Percentiles rank a stretch among this genome's conserved stretches.
Evolutionary conservation across 2,888 invertebrate genomes (phyloP).

Genomic region (Drosophila niveifrons): DNA sequence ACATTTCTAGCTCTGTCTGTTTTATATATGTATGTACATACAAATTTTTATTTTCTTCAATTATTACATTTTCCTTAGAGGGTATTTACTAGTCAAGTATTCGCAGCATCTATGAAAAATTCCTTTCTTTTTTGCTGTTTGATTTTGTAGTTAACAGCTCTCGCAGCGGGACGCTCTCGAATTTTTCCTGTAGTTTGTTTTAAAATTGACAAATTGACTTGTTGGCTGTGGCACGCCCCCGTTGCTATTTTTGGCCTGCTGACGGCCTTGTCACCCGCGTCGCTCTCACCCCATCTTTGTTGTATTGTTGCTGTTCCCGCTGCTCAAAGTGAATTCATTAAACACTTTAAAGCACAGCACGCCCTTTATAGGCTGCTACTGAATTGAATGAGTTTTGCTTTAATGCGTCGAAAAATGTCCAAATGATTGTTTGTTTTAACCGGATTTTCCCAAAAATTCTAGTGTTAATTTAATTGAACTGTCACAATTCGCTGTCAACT

Average conservation of each 20-base stretch:
- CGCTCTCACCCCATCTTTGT: not conserved
- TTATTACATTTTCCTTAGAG: not conserved
- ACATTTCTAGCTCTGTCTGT: no score
- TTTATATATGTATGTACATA: no score
- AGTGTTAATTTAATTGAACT: slow-evolving; percentile 23
- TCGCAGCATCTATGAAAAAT: not conserved
- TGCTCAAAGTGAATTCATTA: slow-evolving; percentile 64
- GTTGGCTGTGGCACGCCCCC: slow-evolving; percentile 55
- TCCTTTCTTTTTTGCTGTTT: slow-evolving; percentile 14
- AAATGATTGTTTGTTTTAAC: slow-evolving; percentile 46
- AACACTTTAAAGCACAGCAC: slow-evolving; percentile 56
- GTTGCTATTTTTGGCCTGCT: slow-evolving; percentile 48
- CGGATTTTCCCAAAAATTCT: slow-evolving; percentile 23
- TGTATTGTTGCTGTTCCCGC: not conserved
- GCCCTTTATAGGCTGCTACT: slow-evolving; percentile 1
- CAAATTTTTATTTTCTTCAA: no score
- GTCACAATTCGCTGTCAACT: slow-evolving; percentile 5
- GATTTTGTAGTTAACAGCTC: slow-evolving; percentile 27
- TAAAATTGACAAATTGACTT: slow-evolving; percentile 73
- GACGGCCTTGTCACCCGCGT: not conserved
- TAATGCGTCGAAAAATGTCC: slow-evolving; percentile 17
- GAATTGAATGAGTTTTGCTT: slow-evolving; percentile 15
- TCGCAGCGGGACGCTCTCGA: slow-evolving; percentile 41
- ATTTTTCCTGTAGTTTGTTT: slow-evolving; percentile 60
- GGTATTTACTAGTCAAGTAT: not conserved